Evolutionary conservation across 2,113 vertebrate genomes (phyloP).

Genomic region (Macrotus californicus): DNA sequence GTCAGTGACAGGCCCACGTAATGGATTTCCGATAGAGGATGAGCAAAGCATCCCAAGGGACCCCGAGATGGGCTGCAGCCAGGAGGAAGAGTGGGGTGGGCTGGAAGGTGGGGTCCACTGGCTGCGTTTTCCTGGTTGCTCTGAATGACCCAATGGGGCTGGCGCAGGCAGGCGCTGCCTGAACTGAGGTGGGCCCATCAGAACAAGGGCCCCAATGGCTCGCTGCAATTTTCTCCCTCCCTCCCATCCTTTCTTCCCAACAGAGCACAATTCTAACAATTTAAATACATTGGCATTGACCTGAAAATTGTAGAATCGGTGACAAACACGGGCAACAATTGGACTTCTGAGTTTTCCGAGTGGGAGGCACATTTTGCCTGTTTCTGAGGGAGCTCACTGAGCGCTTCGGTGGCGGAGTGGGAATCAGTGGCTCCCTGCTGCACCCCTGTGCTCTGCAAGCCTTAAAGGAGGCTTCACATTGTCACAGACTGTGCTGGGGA

Average conservation of each 20-base stretch:
- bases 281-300: not conserved
- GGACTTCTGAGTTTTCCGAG: not conserved
- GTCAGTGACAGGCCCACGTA: no score
- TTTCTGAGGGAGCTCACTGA: not conserved
- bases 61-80: no score
- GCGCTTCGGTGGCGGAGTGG: not conserved
- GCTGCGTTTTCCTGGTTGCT: not conserved
- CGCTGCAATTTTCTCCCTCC: accelerated
- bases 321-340: not conserved
- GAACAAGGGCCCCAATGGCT: not conserved
- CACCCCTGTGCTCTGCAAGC: not conserved
- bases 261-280: accelerated
- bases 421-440: not conserved
- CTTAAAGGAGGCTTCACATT: not conserved
- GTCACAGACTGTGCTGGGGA: not conserved
- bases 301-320: not conserved
- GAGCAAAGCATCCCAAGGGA: not conserved
- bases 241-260: not conserved
- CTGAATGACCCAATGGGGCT: not conserved
- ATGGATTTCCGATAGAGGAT: not conserved
- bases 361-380: not conserved
- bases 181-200: not conserved
- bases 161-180: not conserved
- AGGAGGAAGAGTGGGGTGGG: not conserved
- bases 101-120: not conserved